These are phyloP conservation scores for Cistogaster globosa DNA, from an alignment of 2,888 invertebrate genomes.

Conservation along the genomic window DNA sequence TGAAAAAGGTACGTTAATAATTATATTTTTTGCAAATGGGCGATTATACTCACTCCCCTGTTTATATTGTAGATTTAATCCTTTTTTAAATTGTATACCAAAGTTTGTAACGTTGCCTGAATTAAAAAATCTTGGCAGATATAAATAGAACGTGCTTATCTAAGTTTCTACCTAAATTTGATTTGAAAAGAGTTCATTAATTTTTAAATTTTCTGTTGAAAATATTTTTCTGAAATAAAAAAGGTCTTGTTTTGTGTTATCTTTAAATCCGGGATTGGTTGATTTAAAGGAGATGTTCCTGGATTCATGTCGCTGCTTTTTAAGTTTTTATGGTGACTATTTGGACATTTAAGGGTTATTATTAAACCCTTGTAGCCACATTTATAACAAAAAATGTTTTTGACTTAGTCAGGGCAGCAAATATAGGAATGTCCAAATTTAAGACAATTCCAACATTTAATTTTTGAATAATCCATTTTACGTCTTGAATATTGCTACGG, in stretches of 20 bases:
- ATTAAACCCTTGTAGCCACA: conserved; percentile 33
- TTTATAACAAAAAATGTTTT: no score
- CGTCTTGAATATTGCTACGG: not conserved
- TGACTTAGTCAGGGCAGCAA: not conserved
- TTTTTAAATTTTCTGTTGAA: no score
- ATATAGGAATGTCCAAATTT: conserved; percentile 28
- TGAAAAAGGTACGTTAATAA: conserved; percentile 6
- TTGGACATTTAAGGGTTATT: conserved; percentile 23
- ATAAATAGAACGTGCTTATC: no score
- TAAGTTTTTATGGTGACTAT: conserved; percentile 25
- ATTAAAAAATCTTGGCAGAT: not conserved
- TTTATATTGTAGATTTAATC: not conserved
- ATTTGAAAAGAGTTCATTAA: no score
- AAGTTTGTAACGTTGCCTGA: not conserved
- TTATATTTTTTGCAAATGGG: conserved; percentile 18
- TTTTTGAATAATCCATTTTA: not conserved
- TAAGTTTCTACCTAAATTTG: no score
- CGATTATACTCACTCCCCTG: conserved; percentile 2
- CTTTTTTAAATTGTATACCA: not conserved
- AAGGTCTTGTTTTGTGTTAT: not conserved
- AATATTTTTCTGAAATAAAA: not conserved
- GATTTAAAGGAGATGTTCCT: conserved; percentile 26
- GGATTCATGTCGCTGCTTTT: conserved; percentile 32
- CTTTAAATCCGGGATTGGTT: conserved; percentile 7
- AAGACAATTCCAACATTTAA: not conserved